phyloP scores from a whole-genome alignment of 2,888 invertebrate genomes.

The Leucozona laternaria region DNA sequence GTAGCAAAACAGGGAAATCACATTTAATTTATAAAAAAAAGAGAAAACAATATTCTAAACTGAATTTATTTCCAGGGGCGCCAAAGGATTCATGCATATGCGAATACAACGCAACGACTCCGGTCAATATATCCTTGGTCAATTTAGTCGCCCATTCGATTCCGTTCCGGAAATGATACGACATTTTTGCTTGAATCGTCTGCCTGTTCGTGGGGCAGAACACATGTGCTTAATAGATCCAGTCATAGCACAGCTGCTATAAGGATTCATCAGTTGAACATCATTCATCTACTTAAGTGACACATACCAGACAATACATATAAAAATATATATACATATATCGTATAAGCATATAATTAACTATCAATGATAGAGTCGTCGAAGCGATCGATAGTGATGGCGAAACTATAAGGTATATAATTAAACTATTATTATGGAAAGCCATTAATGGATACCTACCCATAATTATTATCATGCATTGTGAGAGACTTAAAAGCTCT shows the following conservation, averaged over 20 bases:
- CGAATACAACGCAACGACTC: slow-evolving; percentile 92
- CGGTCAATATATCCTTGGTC: slow-evolving; percentile 94
- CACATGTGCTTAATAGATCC: slow-evolving; percentile 98
- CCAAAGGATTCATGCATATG: slow-evolving; percentile 98
- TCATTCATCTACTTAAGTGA: slow-evolving; percentile 67
- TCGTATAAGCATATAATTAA: slow-evolving; percentile 30
- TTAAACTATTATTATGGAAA: slow-evolving; percentile 51
- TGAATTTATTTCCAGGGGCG: slow-evolving; percentile 88
- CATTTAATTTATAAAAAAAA: slow-evolving; percentile 7
- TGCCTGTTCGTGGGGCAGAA: slow-evolving; percentile 97
- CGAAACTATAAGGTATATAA: slow-evolving; percentile 57
- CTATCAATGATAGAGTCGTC: slow-evolving; percentile 37
- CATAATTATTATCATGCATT: slow-evolving; percentile 40
- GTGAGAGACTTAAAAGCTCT: slow-evolving; percentile 60
- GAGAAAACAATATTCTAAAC: slow-evolving; percentile 34
- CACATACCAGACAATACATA: slow-evolving; percentile 74
- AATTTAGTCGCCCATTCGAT: slow-evolving; percentile 96
- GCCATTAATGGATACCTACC: slow-evolving; percentile 38
- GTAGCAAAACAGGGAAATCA: background rate
- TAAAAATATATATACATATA: slow-evolving; percentile 40
- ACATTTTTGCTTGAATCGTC: slow-evolving; percentile 95
- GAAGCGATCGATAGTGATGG: background rate
- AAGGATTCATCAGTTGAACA: slow-evolving; percentile 79
- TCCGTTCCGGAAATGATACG: slow-evolving; percentile 97
- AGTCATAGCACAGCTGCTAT: slow-evolving; percentile 92